Base-by-base conservation (phyloP, 1,140 invertebrate species). In the Cotesia chilonis region DNA sequence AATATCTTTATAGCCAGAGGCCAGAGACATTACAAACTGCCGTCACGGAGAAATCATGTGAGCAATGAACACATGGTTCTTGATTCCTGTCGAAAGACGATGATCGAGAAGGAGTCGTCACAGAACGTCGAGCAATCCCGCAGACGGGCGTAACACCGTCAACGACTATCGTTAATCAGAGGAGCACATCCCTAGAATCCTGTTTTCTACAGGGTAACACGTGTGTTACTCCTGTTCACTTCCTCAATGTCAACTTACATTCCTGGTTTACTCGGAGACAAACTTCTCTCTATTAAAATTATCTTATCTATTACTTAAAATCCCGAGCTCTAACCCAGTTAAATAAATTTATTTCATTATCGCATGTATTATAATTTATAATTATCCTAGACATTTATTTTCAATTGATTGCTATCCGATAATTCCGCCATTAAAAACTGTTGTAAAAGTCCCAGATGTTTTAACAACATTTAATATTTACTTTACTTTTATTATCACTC, bases 161-260 rank as follows among this genome's bases (percentile, higher is more conserved):
- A 70, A 81, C 63, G 77, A 67, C 75, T 65, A 74, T 78, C 74
- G 79, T 81, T 81, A 77, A 79, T 81, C 76, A 79, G 75, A 51
- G 10, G 57, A 61, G 68, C 68, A 61, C 68, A 60, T 70, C 59
- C 57, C 57, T 7, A 47, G 59, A 61, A 70, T 35, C 36, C 61
- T 70, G 68, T 70, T 55, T 35, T 37, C 41, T 7, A 63, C 9
- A 10, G 20, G 28, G 59, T 17, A 61, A 70, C 59, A 70, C 41
- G 59, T 63, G 57, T 70, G 59, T 63, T 20, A 14, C 54, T 2
- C 10, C 60, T 63, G 37, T 63, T 38, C 60, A 38, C 60, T 63
- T 28, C n/a, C 60, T 63, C 60, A 63, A 63, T 38, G 60, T 63
- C 60, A 12, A 37, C 12, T 37, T 63, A 63, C 17, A 55, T 55